A percentile compares a stretch with the other conserved stretches of the same genome.
Conservation (phyloP, 2,888 invertebrate species). For the Lutraria lutraria region DNA sequence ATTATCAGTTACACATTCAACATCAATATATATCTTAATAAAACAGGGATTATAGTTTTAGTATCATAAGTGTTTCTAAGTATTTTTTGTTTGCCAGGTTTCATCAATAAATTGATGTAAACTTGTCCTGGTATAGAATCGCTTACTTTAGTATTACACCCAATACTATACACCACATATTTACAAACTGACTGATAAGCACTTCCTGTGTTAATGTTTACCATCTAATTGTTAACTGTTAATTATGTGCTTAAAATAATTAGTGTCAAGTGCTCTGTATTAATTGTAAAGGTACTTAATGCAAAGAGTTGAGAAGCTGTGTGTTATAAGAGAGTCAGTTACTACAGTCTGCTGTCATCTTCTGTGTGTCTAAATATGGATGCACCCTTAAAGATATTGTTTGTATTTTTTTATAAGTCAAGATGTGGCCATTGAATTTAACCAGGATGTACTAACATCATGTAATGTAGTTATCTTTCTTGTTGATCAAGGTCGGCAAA, state of each 20-base stretch:
- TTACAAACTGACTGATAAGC: not conserved
- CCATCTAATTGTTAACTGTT: constrained; percentile 10
- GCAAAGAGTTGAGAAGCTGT: not conserved
- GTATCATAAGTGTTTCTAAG: not conserved
- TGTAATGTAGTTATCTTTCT: not conserved
- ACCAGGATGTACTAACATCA: not conserved
- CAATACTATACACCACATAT: not conserved
- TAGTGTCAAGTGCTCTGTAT: not conserved
- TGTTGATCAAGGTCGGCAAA: not conserved
- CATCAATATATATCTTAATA: no score
- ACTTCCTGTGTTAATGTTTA: constrained; percentile 18
- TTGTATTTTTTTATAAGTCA: not conserved
- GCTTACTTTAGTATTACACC: no score
- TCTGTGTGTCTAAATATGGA: not conserved
- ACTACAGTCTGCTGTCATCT: not conserved
- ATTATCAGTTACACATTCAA: no score
- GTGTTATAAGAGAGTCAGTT: not conserved
- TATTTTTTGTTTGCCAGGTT: not conserved
- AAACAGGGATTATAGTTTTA: no score
- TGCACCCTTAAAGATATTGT: constrained; percentile 5
- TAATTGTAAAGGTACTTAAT: not conserved
- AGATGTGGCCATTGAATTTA: not conserved
- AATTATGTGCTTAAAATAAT: constrained; percentile 2
- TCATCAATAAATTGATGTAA: no score
- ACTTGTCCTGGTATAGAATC: no score